phyloP scores from a whole-genome alignment of 2,113 vertebrate genomes.

The Eurypyga helias region DNA sequence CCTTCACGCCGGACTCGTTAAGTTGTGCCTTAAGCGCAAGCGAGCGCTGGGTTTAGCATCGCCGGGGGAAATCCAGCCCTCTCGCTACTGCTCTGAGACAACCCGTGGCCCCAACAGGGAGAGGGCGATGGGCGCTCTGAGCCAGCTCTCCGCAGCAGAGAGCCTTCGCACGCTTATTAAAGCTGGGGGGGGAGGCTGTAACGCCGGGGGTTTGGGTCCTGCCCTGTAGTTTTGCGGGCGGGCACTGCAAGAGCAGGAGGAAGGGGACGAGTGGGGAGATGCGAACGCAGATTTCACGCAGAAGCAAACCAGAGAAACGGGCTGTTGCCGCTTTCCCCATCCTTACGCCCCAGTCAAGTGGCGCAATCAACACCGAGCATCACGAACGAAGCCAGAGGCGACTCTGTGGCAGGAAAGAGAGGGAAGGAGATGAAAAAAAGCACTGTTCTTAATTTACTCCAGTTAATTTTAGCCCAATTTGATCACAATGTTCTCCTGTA shows the following conservation, averaged over 20 bases:
- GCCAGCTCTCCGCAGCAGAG: background rate
- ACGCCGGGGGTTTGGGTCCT: background rate
- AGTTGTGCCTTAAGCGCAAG: accelerated
- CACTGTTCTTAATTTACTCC: slow-evolving; percentile 16
- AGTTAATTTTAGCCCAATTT: slow-evolving; percentile 76
- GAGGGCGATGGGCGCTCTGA: background rate
- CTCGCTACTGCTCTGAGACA: background rate
- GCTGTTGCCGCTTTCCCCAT: background rate
- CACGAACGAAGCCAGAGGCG: background rate
- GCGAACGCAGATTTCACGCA: background rate
- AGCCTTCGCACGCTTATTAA: background rate
- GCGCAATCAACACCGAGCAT: background rate
- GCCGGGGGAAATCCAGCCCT: background rate
- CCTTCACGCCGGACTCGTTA: background rate
- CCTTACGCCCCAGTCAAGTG: background rate
- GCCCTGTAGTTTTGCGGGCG: background rate
- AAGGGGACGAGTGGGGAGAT: background rate
- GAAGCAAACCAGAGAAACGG: background rate
- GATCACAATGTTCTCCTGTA: slow-evolving; percentile 62
- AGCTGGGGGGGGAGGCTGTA: background rate
- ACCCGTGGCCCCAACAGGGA: background rate
- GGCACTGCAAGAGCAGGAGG: background rate
- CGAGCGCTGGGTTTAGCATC: accelerated
- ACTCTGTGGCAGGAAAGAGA: background rate
- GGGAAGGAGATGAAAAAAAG: background rate